phyloP scores from a whole-genome alignment of 2,888 invertebrate genomes.

The Slavum lentiscoides region DNA sequence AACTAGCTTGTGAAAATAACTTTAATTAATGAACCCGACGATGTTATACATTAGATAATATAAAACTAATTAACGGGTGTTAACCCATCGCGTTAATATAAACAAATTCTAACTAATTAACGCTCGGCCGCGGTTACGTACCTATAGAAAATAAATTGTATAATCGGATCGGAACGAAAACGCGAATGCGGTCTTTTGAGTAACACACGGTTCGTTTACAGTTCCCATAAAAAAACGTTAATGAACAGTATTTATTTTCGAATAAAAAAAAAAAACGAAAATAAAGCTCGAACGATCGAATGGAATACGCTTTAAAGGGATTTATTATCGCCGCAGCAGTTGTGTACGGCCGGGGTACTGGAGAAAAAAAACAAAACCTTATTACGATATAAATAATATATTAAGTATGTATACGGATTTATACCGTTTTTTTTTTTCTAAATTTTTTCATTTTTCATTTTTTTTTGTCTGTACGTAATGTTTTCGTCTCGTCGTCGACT shows the following conservation, averaged over 20 bases:
- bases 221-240: neutral
- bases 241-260: neutral
- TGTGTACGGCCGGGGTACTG: neutral
- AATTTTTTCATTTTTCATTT: too few species aligned
- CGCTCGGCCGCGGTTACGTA: too few species aligned
- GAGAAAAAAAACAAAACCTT: neutral
- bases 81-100: too few species aligned
- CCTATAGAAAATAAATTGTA: too few species aligned
- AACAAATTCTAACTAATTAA: too few species aligned
- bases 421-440: slow-evolving; percentile 1
- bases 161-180: neutral
- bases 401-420: neutral
- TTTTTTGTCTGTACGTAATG: neutral
- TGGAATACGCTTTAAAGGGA: slow-evolving; percentile 4
- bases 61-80: too few species aligned
- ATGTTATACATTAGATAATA: too few species aligned
- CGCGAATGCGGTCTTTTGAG: neutral
- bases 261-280: neutral
- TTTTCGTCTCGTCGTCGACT: neutral
- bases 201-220: neutral
- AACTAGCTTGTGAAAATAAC: too few species aligned
- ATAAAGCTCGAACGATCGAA: neutral
- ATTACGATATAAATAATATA: neutral
- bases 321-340: neutral
- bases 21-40: too few species aligned